Conservation (phyloP, 2,113 vertebrate species). For the Circaetus gallicus region DNA sequence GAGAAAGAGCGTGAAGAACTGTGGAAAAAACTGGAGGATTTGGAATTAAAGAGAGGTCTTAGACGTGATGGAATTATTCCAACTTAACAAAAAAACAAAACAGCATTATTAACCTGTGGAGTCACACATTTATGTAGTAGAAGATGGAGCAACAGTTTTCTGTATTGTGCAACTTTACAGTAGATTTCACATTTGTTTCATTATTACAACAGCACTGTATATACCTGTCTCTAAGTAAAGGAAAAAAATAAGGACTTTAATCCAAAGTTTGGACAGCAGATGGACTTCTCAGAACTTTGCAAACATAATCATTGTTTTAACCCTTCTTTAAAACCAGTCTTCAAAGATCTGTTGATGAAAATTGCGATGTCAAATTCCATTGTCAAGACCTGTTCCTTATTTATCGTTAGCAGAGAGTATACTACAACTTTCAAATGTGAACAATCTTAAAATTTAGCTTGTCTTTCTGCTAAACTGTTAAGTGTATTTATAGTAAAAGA, state of each 20-base stretch:
- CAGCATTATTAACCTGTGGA: slow-evolving; percentile 79
- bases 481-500: slow-evolving; percentile 85
- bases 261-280: slow-evolving; percentile 87
- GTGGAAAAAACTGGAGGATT: slow-evolving; percentile 98
- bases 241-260: slow-evolving; percentile 84
- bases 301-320: slow-evolving; percentile 85
- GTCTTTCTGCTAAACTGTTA: slow-evolving; percentile 85
- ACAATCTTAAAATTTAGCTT: slow-evolving; percentile 83
- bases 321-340: slow-evolving; percentile 77
- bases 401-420: slow-evolving; percentile 84
- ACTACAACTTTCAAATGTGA: slow-evolving; percentile 82
- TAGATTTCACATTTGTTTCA: slow-evolving; percentile 98
- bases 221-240: slow-evolving; percentile 92
- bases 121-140: slow-evolving; percentile 85
- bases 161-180: slow-evolving; percentile 99
- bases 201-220: slow-evolving; percentile 99
- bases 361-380: slow-evolving; percentile 79
- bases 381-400: slow-evolving; percentile 81
- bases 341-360: slow-evolving; percentile 79
- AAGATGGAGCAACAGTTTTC: slow-evolving; percentile 87
- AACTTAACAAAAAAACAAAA: slow-evolving; percentile 85
- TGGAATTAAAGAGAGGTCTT: slow-evolving; percentile 98
- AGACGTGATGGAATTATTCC: slow-evolving; percentile 96
- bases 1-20: slow-evolving; percentile 98
- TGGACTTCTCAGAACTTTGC: slow-evolving; percentile 85